phyloP scores from a whole-genome alignment of 2,797 vertebrate genomes.

The Chelidonichthys spinosus region DNA sequence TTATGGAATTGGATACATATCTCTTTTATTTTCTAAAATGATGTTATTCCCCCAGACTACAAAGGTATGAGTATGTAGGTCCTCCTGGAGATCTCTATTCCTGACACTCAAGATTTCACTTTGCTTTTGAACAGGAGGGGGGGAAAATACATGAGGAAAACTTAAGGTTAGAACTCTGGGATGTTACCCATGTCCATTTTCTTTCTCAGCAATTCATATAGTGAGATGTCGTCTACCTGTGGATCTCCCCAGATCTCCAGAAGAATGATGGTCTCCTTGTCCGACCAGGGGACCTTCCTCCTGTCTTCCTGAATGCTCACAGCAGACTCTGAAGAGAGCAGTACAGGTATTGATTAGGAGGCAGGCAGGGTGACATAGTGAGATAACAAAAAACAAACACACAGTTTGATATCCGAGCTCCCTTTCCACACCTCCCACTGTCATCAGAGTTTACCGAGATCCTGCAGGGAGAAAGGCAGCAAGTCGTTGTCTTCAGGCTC shows the following conservation, averaged over 20 bases:
- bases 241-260: conserved; percentile 83
- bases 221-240: conserved; percentile 52
- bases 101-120: not conserved
- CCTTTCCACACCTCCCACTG: no score
- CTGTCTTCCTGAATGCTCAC: conserved; percentile 75
- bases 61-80: not conserved
- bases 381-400: not conserved
- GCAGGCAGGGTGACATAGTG: not conserved
- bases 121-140: not conserved
- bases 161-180: not conserved
- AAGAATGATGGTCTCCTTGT: conserved; percentile 83
- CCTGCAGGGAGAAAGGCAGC: conserved; percentile 56
- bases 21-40: not conserved
- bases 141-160: not conserved
- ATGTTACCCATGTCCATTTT: not conserved
- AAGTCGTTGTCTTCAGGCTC: conserved; percentile 64
- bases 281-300: conserved; percentile 82
- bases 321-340: conserved; percentile 56
- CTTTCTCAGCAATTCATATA: not conserved
- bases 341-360: not conserved
- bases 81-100: not conserved
- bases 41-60: not conserved
- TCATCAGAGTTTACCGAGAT: conserved; percentile 64
- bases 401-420: not conserved
- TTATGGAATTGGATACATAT: not conserved